Evolutionary conservation across 53 echinoderm and acorn worm genomes (phyloP).

Genomic region (Holothuria leucospilota): DNA sequence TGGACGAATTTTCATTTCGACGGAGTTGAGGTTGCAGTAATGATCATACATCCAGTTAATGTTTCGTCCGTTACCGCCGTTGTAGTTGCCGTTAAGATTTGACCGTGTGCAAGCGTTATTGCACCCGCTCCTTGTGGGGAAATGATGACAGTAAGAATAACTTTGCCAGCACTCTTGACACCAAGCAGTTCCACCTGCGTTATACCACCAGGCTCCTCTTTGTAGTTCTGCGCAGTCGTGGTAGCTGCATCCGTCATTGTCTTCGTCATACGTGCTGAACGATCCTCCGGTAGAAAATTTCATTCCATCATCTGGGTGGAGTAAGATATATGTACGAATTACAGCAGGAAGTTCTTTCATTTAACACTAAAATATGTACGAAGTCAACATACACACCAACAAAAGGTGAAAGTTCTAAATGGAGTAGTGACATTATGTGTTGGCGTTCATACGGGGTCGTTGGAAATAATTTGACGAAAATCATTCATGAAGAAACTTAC

Average conservation of each 20-base stretch:
- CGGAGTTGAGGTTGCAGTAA: conserved; percentile 20
- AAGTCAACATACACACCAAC: too few species aligned
- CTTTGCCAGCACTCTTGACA: neutral
- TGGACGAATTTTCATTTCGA: conserved; percentile 29
- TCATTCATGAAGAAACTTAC: too few species aligned
- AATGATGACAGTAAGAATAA: neutral
- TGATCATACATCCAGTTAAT: neutral
- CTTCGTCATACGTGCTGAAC: neutral
- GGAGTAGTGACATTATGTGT: too few species aligned
- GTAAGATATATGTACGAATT: too few species aligned
- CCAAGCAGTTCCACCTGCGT: neutral
- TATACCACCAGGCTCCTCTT: conserved; percentile 5
- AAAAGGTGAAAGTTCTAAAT: too few species aligned
- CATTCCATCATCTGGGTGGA: too few species aligned
- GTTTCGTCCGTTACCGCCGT: conserved; percentile 3
- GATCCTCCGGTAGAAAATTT: too few species aligned
- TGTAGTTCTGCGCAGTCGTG: conserved; percentile 1
- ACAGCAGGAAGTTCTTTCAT: too few species aligned
- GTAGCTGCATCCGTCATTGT: neutral
- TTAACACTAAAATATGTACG: too few species aligned
- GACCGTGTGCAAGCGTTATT: neutral
- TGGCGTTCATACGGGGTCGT: too few species aligned
- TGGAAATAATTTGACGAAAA: too few species aligned
- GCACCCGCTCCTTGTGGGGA: neutral
- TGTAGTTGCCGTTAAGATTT: conserved; percentile 14